Percentiles rank a stretch among this genome's conserved stretches.
These are phyloP conservation scores for Ceraclea dissimilis DNA, from an alignment of 2,888 invertebrate species.

Conservation along the genomic window DNA sequence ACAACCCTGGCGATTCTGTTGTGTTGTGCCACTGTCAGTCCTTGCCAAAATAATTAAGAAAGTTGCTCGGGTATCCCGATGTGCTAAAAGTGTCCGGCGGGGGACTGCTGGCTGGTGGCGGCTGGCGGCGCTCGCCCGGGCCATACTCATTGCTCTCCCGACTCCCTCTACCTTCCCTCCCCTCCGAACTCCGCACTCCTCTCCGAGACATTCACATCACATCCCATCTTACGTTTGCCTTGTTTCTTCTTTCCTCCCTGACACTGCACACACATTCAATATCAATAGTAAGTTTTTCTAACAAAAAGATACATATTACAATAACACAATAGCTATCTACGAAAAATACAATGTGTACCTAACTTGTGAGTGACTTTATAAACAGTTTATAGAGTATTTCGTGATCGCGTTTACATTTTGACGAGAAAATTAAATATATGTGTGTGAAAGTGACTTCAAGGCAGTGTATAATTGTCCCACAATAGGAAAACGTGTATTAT, in stretches of 20 bases:
- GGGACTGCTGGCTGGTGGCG: constrained; percentile 39
- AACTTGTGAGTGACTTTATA: too few species aligned
- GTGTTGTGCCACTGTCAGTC: constrained; percentile 52
- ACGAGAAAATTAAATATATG: too few species aligned
- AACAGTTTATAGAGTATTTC: too few species aligned
- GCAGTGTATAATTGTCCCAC: too few species aligned
- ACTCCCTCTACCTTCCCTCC: constrained; percentile 41
- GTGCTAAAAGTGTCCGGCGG: constrained; percentile 56
- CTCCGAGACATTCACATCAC: not conserved
- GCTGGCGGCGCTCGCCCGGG: constrained; percentile 45
- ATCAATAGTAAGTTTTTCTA: constrained; percentile 28
- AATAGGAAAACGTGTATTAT: too few species aligned
- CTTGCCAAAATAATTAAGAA: constrained; percentile 76
- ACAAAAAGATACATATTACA: not conserved
- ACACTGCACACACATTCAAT: constrained; percentile 40
- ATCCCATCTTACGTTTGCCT: constrained; percentile 28
- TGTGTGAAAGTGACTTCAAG: too few species aligned
- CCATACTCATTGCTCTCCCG: constrained; percentile 39
- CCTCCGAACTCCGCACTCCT: constrained; percentile 32
- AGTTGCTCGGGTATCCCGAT: constrained; percentile 54
- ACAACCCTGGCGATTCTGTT: constrained; percentile 49
- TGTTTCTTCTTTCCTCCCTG: constrained; percentile 47
- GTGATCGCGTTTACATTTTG: too few species aligned
- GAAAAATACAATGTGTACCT: too few species aligned
- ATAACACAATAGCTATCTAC: too few species aligned